These are phyloP conservation scores for Reticulitermes speratus DNA, from an alignment of 1,140 invertebrate species.

Conservation along the genomic window DNA sequence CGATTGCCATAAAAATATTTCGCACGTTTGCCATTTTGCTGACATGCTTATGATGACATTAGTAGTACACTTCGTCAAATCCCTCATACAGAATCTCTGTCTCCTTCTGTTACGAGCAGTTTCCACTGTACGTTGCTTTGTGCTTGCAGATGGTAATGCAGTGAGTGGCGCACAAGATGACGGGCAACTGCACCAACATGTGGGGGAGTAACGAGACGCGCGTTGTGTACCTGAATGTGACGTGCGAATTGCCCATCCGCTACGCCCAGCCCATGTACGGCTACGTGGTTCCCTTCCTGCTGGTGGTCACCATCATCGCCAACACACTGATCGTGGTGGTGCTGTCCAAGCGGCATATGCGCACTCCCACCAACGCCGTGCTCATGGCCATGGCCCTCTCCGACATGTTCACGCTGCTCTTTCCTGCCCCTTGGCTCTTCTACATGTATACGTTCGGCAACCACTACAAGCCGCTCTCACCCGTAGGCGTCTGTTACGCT, in stretches of 20 bases:
- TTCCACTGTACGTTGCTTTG: too few relatives aligned
- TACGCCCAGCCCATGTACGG: slow-evolving; percentile 66
- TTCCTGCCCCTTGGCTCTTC: slow-evolving; percentile 82
- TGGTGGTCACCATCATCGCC: slow-evolving; percentile 84
- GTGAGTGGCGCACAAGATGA: not conserved
- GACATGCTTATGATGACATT: too few relatives aligned
- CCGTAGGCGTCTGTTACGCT: slow-evolving; percentile 71
- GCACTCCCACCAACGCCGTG: slow-evolving; percentile 68
- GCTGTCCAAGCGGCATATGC: slow-evolving; percentile 63
- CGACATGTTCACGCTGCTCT: slow-evolving; percentile 88
- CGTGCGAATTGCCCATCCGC: slow-evolving; percentile 62
- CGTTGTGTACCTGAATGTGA: slow-evolving; percentile 55
- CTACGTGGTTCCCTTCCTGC: slow-evolving; percentile 78
- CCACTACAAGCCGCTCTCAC: slow-evolving; percentile 73
- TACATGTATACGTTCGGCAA: slow-evolving; percentile 90
- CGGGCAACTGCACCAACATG: not conserved
- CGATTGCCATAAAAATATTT: too few relatives aligned
- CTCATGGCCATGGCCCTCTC: slow-evolving; percentile 85
- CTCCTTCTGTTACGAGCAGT: too few relatives aligned
- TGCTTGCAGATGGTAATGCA: not conserved
- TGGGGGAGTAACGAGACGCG: not conserved
- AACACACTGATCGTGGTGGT: slow-evolving; percentile 86
- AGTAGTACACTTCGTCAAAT: too few relatives aligned
- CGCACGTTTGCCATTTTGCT: too few relatives aligned
- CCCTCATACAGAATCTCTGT: too few relatives aligned